These are phyloP conservation scores for Piprites chloris DNA, from an alignment of 2,113 vertebrate genomes.

Conservation along the genomic window DNA sequence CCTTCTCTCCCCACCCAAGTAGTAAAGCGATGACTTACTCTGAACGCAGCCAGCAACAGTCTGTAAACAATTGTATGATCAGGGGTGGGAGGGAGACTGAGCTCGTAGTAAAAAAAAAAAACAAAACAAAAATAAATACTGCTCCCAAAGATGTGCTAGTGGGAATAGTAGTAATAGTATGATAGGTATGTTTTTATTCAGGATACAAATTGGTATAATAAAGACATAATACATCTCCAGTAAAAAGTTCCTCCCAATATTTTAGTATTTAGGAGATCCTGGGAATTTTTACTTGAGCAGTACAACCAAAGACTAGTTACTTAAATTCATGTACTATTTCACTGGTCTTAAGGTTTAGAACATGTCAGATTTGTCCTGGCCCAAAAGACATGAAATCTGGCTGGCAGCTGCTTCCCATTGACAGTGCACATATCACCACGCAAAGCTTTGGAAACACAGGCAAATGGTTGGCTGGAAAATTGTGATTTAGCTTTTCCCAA, in stretches of 20 bases:
- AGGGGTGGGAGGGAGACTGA: not conserved
- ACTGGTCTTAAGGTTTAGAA: not conserved
- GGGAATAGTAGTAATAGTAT: not conserved
- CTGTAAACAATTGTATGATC: not conserved
- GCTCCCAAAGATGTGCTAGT: not conserved
- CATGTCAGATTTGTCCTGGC: not conserved
- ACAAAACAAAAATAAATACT: not conserved
- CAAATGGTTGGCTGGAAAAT: not conserved
- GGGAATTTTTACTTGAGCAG: not conserved
- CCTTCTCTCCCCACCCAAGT: not conserved
- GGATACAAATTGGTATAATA: not conserved
- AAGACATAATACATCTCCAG: not conserved
- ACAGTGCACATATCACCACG: not conserved
- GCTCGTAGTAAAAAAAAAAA: not conserved
- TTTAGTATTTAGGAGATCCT: not conserved
- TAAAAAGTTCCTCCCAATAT: not conserved
- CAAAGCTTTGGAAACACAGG: not conserved
- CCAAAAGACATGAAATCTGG: not conserved
- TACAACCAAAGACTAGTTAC: not conserved
- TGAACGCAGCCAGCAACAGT: not conserved
- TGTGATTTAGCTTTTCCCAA: not conserved
- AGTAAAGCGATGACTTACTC: not conserved
- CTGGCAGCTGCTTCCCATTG: not conserved
- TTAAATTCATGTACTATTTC: not conserved
- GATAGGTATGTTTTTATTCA: not conserved